Conservation (phyloP, 2,888 invertebrate genomes). For the Harpagoxenus sublaevis region DNA sequence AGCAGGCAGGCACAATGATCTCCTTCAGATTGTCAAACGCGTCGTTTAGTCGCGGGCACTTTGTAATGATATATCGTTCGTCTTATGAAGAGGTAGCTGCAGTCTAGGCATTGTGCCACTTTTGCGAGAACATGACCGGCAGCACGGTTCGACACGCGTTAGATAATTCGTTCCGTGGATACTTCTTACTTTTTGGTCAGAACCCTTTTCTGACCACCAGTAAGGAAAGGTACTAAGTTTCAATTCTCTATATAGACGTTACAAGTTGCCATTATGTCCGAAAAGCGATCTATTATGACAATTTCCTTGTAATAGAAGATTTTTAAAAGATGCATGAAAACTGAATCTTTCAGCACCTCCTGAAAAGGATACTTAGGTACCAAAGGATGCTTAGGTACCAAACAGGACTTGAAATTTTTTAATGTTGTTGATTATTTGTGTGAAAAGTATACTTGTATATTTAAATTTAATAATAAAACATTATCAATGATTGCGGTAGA, state of each 20-base stretch:
- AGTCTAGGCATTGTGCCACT: slow-evolving; percentile 56
- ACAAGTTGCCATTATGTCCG: slow-evolving; percentile 57
- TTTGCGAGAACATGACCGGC: slow-evolving; percentile 66
- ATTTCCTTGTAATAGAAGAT: slow-evolving; percentile 17
- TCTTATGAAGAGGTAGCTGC: slow-evolving; percentile 58
- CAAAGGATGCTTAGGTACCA: not conserved
- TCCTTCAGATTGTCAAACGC: slow-evolving; percentile 50
- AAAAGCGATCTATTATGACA: slow-evolving; percentile 6
- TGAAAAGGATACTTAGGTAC: not conserved
- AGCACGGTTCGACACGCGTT: slow-evolving; percentile 71
- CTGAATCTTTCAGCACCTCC: slow-evolving; percentile 1
- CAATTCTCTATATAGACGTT: slow-evolving; percentile 9
- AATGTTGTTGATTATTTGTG: not conserved
- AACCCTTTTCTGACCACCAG: slow-evolving; percentile 39
- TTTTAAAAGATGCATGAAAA: slow-evolving; percentile 27
- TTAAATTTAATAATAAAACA: not conserved
- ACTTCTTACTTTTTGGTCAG: slow-evolving; percentile 18
- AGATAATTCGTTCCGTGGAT: slow-evolving; percentile 82
- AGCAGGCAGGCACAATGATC: slow-evolving; percentile 19
- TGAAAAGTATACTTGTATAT: not conserved
- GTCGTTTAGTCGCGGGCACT: slow-evolving; percentile 71
- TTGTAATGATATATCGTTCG: slow-evolving; percentile 72
- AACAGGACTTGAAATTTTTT: not conserved
- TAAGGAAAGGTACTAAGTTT: not conserved
- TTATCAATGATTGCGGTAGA: not conserved